Percentiles rank a stretch among this genome's conserved stretches.
Evolutionary conservation across 2,113 vertebrate species (phyloP).

Genomic region (Cryptomyrus ogoouensis): DNA sequence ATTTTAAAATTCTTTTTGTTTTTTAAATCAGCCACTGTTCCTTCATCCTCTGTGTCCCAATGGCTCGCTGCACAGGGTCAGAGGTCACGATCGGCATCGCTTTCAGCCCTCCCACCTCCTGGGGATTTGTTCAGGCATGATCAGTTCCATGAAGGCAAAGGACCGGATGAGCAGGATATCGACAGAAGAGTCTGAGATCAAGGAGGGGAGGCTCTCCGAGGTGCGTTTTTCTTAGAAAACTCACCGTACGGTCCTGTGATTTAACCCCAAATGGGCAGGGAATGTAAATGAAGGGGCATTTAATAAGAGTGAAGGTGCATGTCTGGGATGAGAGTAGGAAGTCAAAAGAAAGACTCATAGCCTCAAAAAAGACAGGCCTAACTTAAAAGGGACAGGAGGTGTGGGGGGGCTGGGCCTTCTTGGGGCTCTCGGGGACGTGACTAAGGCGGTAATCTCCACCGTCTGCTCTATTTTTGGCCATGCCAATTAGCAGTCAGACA

Average conservation of each 20-base stretch:
- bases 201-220: not conserved
- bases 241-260: not conserved
- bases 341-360: not conserved
- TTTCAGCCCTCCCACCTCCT: not conserved
- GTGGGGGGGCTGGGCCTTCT: not conserved
- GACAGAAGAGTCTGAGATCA: not conserved
- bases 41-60: not conserved
- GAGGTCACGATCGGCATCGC: not conserved
- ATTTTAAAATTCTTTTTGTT: not conserved
- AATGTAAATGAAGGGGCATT: not conserved
- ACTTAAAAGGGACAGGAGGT: not conserved
- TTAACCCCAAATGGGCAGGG: not conserved
- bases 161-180: not conserved
- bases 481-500: not conserved
- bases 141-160: not conserved
- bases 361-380: not conserved
- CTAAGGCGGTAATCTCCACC: not conserved
- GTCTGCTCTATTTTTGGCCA: not conserved
- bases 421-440: not conserved
- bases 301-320: not conserved
- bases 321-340: not conserved
- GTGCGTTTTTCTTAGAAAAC: not conserved
- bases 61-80: not conserved
- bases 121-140: not conserved
- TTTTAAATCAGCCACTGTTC: not conserved